Base-by-base conservation (phyloP, 2,888 invertebrate genomes). In the Andrena bucephala region DNA sequence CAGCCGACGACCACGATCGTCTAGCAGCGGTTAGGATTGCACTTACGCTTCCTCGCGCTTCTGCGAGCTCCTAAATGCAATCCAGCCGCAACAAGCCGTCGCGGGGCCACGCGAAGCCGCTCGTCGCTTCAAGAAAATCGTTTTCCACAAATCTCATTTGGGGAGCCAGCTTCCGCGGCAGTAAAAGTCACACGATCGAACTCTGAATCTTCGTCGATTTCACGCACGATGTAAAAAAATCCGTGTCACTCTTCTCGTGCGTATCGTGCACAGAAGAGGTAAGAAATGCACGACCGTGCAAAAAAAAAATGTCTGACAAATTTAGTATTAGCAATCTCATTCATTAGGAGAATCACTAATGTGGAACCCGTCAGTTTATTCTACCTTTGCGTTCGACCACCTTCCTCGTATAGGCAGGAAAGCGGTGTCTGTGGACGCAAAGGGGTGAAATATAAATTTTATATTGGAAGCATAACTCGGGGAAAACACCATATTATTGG, bases 21-120 rank as follows among this genome's bases (percentile, higher is more conserved):
- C 54, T 63, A 57, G 36, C 71, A 50, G 50, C 74, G 77, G 79
- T 73, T 76, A 63, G 42, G 13, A 69, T 76, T 71, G 62, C 80
- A 72, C 72, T 88, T 79, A 72, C 48, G 67, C 59, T 74, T 60
- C 62, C 73, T 63, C 27, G 74, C 78, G 75, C 85, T 83, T 81
- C 80, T 76, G 54, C 79, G 74, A 42, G 36, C 70, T 68, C 66
- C 67, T 68, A 76, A 87, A 88, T 76, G 76, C 77, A 63, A 81
- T 81, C 69, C 42, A 52, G 27, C 80, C 62, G 73, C 80, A 62
- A 70, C 72, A 70, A 85, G 42, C 66, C 75, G 59, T 62, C 67
- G 57, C 65, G 54, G 24, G 31, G 8, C 48, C 52, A 42, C 73
- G 42, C 85, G 48, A 76, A 52, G 27, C 42, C n/a, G 29, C n/a